Base-by-base conservation (phyloP, 2,888 invertebrate species). In the Macrosoma leucophasiata region DNA sequence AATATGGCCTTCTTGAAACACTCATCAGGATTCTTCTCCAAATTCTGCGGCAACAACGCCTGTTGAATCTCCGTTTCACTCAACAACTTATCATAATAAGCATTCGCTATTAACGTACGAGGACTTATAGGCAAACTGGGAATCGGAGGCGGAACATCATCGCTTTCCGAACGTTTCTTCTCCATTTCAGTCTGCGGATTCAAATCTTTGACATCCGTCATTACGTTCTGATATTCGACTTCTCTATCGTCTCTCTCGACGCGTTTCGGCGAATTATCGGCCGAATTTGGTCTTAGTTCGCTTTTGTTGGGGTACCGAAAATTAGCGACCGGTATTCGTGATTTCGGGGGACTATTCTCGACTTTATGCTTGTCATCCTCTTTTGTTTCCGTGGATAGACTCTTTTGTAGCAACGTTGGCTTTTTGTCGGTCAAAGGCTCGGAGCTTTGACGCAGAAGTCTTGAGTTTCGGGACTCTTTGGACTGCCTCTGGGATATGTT, bases 11-110 rank as follows among this genome's bases (percentile, higher is more conserved):
- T 91, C 58, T 95, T 94, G 62, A 97, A 91, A 33, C 96, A 95
- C 55, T 96, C 95, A 55, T 97, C 97, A 0, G 97, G 96, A 60
- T 94, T 93, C 54, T 90, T 89, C 56, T 96, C 94, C 51, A 95
- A 87, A 44, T 93, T 91, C 39, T 93, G 91, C 0, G 94, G 92
- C 18, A 90, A 86, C 18, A 96, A 75, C 1, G 93, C 92, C 48
- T 92, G 90, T 48, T 93, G 91, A 27, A 96, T 91, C 46, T 95
- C 94, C 0, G 93, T 89, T 55, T 95, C 94, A 0, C 65, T 48
- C 23, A 91, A 84, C 10, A 94, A 62, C 62, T 93, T 91, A 44
- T 93, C 93, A 39, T 92, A 90, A 62, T 93, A 95, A 2, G 92
- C 91, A 48, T 93, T 91, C 0, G 93, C 92, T n/a, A 79, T 74